A percentile compares a stretch with the other conserved stretches of the same genome.
phyloP scores from a whole-genome alignment of 1,140 invertebrate genomes.

The Hormaphis cornu region DNA sequence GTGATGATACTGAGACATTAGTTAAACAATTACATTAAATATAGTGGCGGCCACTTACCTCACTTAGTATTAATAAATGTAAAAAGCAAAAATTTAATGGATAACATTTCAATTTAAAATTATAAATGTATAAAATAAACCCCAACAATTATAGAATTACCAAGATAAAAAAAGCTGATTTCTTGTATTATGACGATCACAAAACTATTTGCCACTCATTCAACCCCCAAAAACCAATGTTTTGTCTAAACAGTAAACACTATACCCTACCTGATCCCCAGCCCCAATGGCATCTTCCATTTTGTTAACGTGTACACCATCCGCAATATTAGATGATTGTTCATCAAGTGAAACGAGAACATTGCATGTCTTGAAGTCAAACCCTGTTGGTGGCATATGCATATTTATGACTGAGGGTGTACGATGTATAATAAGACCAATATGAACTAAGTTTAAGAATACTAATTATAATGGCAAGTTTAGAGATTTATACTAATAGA shows the following conservation, averaged over 20 bases:
- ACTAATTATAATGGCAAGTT: neutral
- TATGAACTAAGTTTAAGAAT: neutral
- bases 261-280: constrained; percentile 88
- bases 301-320: constrained; percentile 85
- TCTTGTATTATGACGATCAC: neutral
- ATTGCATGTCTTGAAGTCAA: constrained; percentile 98
- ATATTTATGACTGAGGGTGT: neutral
- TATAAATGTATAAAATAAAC: neutral
- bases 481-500: neutral
- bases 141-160: neutral
- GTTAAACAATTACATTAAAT: neutral
- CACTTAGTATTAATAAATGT: neutral
- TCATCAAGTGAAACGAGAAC: constrained; percentile 95
- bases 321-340: constrained; percentile 94
- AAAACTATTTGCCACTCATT: neutral
- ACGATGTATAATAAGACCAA: neutral
- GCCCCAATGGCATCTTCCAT: constrained; percentile 92
- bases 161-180: neutral
- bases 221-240: neutral
- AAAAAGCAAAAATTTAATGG: neutral
- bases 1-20: constrained; percentile 1
- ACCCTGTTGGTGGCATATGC: constrained; percentile 55
- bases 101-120: neutral
- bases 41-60: constrained; percentile 12
- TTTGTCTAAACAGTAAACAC: too few species aligned